Percentiles rank a stretch among this genome's conserved stretches.
These are phyloP conservation scores for Balearica regulorum DNA, from an alignment of 2,797 vertebrate genomes.

Conservation along the genomic window DNA sequence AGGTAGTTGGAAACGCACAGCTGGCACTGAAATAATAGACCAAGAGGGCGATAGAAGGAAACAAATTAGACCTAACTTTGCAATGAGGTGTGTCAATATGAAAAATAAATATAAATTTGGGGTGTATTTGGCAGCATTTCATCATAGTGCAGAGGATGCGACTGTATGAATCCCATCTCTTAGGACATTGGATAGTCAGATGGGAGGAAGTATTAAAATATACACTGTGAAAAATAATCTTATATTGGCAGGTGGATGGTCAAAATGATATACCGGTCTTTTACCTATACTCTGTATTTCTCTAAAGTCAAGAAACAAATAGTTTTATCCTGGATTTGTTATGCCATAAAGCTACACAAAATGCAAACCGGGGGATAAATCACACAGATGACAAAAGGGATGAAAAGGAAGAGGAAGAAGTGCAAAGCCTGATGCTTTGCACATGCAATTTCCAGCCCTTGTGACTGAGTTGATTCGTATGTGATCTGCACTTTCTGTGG, in stretches of 20 bases:
- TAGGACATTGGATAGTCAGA: background rate
- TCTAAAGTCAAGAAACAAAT: background rate
- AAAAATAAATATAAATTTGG: background rate
- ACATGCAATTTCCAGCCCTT: background rate
- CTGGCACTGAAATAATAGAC: background rate
- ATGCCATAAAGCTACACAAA: background rate
- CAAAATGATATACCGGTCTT: background rate
- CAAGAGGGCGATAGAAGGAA: background rate
- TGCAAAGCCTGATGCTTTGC: background rate
- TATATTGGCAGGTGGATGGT: background rate
- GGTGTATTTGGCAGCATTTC: background rate
- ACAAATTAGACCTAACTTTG: background rate
- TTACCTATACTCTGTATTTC: background rate
- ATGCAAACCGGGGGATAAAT: background rate
- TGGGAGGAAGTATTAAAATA: conserved; percentile 2
- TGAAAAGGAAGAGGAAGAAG: background rate
- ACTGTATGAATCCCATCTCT: background rate
- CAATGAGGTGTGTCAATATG: background rate
- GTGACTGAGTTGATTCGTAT: background rate
- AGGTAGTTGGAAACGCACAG: background rate
- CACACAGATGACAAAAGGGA: background rate
- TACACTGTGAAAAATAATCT: background rate
- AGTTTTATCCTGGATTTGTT: conserved; percentile 10
- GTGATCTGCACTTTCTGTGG: background rate
- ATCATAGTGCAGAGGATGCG: background rate